phyloP scores from a whole-genome alignment of 2,113 vertebrate genomes.

The Mormyrus lacerda region DNA sequence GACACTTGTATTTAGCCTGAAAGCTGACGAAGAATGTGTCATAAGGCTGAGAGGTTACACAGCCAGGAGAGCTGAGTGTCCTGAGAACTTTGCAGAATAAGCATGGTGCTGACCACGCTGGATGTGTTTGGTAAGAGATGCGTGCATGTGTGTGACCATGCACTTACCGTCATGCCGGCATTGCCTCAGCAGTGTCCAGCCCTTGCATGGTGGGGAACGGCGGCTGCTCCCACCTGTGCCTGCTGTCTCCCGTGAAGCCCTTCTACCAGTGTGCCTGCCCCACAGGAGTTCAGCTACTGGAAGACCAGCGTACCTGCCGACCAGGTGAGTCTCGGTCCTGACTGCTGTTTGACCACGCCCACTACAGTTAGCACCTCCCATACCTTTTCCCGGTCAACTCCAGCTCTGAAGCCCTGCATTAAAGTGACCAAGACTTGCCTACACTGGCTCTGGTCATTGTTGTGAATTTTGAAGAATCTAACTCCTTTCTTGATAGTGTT shows the following conservation, averaged over 20 bases:
- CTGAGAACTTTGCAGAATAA: neutral
- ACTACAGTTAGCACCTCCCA: neutral
- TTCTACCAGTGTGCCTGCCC: slow-evolving; percentile 88
- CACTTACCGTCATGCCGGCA: slow-evolving; percentile 35
- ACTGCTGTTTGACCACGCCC: neutral
- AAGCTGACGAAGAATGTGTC: neutral
- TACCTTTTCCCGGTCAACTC: neutral
- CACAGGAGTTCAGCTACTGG: slow-evolving; percentile 86
- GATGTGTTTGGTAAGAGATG: neutral
- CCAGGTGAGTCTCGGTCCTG: slow-evolving; percentile 67
- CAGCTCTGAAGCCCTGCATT: neutral
- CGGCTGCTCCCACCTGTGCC: slow-evolving; percentile 92
- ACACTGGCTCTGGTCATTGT: neutral
- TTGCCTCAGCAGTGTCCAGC: slow-evolving; percentile 61
- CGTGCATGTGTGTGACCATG: neutral
- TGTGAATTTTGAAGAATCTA: neutral
- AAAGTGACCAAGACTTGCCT: neutral
- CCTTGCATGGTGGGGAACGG: slow-evolving; percentile 80
- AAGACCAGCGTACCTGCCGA: slow-evolving; percentile 80
- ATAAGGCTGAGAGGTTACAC: neutral
- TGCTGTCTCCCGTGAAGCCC: slow-evolving; percentile 79
- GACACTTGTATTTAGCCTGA: neutral
- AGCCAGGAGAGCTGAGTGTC: neutral
- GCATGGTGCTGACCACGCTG: neutral
- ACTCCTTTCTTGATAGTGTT: neutral